A percentile compares a stretch with the other conserved stretches of the same genome.
phyloP scores from a whole-genome alignment of 2,113 vertebrate species.

The Thamnaconus septentrionalis region DNA sequence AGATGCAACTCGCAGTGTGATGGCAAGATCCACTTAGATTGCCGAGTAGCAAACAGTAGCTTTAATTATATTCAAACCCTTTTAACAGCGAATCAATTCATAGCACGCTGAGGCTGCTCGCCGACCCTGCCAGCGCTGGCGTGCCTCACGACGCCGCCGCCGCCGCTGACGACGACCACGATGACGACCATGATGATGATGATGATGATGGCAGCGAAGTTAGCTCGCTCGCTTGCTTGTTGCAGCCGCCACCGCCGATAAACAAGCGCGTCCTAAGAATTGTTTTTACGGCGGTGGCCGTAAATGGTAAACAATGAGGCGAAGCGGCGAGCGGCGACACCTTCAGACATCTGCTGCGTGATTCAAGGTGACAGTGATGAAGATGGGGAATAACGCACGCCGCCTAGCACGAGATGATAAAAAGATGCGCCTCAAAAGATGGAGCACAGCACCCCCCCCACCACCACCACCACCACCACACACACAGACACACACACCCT shows the following conservation, averaged over 20 bases:
- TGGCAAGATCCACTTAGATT: slow-evolving; percentile 65
- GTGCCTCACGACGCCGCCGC: too few species aligned
- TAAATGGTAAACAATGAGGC: slow-evolving; percentile 49
- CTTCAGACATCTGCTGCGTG: slow-evolving; percentile 44
- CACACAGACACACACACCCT: too few species aligned
- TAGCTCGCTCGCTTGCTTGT: slow-evolving; percentile 1
- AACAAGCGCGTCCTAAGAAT: slow-evolving; percentile 32
- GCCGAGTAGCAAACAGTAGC: slow-evolving; percentile 61
- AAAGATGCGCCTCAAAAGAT: slow-evolving; percentile 54
- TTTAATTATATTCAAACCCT: slow-evolving; percentile 70
- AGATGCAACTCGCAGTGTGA: slow-evolving; percentile 68
- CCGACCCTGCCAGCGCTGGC: slow-evolving; percentile 41
- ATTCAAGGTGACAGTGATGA: slow-evolving; percentile 62
- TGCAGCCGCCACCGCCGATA: slow-evolving; percentile 24
- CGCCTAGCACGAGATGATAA: slow-evolving; percentile 62
- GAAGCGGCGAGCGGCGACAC: slow-evolving; percentile 41
- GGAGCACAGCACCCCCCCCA: slow-evolving; percentile 11
- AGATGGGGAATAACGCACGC: slow-evolving; percentile 62
- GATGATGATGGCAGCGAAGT: slow-evolving; percentile 36
- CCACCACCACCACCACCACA: too few species aligned
- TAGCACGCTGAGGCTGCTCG: slow-evolving; percentile 60
- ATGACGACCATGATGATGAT: slow-evolving; percentile 6
- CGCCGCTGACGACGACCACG: too few species aligned
- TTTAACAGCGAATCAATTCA: slow-evolving; percentile 65
- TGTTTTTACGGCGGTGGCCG: slow-evolving; percentile 21